phyloP scores from a whole-genome alignment of 2,113 vertebrate genomes.

The Illadopsis cleaveri region DNA sequence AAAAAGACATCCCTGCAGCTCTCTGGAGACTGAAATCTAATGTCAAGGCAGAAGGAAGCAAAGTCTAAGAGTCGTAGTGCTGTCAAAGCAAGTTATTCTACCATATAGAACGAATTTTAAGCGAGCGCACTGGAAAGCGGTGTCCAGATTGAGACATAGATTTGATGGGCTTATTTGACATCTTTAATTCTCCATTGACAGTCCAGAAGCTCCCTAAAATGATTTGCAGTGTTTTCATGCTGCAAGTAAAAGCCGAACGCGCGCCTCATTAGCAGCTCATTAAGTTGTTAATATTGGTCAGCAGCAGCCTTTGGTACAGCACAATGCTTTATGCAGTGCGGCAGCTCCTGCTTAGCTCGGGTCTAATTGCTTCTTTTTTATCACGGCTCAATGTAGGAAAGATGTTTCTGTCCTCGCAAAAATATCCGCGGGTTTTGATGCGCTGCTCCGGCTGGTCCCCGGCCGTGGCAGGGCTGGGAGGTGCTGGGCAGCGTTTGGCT shows the following conservation, averaged over 20 bases:
- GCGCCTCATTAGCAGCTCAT: slow-evolving; percentile 70
- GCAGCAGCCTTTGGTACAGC: slow-evolving; percentile 58
- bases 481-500: not conserved
- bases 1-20: slow-evolving; percentile 54
- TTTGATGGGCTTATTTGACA: slow-evolving; percentile 49
- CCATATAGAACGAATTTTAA: slow-evolving; percentile 31
- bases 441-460: not conserved
- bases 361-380: slow-evolving; percentile 46
- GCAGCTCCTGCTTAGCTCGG: slow-evolving; percentile 39
- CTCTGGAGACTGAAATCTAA: slow-evolving; percentile 51
- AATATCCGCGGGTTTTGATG: not conserved
- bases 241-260: slow-evolving; percentile 60
- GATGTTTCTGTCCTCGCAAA: not conserved
- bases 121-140: slow-evolving; percentile 13
- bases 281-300: slow-evolving; percentile 74
- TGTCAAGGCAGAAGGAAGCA: slow-evolving; percentile 50
- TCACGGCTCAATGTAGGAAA: not conserved
- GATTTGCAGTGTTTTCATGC: slow-evolving; percentile 62
- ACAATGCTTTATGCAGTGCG: slow-evolving; percentile 13
- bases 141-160: slow-evolving; percentile 51
- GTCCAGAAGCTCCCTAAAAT: slow-evolving; percentile 58
- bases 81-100: slow-evolving; percentile 58
- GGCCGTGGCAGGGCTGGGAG: not conserved
- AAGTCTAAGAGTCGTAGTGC: slow-evolving; percentile 19
- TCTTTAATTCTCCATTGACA: slow-evolving; percentile 50